Base-by-base conservation (phyloP, 2,797 vertebrate species). In the Schizopygopsis malacanthus region DNA sequence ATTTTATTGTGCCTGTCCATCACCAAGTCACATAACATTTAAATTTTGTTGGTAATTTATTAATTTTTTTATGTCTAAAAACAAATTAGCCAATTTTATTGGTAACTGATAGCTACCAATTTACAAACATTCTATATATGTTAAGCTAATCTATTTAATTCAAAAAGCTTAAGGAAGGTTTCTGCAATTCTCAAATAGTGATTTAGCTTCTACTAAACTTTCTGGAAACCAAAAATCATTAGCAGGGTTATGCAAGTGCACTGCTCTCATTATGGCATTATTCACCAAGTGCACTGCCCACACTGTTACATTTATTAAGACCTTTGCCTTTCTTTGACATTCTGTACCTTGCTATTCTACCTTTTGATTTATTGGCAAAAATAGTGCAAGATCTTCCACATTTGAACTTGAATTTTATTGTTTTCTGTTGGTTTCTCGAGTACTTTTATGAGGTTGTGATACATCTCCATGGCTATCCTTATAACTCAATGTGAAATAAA, bases 401-500 rank as follows among this genome's bases (percentile, higher is more conserved):
- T 45, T 43, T n/a, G 56, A 72, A 37, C 67, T 43, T 47, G 8
- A 47, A 83, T 75, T 45, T 7, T 12, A 59, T 16, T 67, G 76
- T 76, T 52, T 83, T 52, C 25, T 77, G 22, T 39, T 69, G 73
- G 43, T 69, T 77, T 84, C 65, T 79, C 4, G 15, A 6, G 10
- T n/a, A 39, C 39, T 81, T 79, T 43, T 50, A 25, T 79, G 41
- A 79, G 65, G 39, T 79, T 6, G 39, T 16, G 5, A 47, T 72
- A 45, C 63, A 70, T 84, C 43, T 20, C 15, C 41, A 18, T 71
- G 75, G 37, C 37, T 70, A 18, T 4, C 56, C 16, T 83, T 59
- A 65, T 78, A 84, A 52, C 33, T 65, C 13, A 41, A 18, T 50
- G 5, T 84, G 59, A 84, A 76, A 70, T 56, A 84, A 78, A 78